Evolutionary conservation across 2,888 invertebrate genomes (phyloP), one percentile per base, ranked within the genome.

Genomic region (Xestobium rufovillosum): DNA sequence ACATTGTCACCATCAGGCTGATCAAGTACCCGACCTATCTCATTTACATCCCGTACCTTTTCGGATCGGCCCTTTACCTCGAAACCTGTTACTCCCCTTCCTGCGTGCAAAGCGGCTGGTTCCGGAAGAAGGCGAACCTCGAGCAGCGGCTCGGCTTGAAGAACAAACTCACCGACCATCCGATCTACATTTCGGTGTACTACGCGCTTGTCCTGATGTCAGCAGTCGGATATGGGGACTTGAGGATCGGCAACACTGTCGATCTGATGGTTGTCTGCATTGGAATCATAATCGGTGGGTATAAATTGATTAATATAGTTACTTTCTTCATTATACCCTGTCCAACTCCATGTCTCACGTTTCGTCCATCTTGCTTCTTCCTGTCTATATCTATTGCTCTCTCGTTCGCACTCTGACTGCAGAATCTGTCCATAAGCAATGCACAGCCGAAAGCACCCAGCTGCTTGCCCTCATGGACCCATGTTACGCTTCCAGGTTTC

Each of bases 81-180:
- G 68, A 69, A 44, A 64, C 73, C 11, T 74, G 73, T 53, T 71
- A 71, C 8, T 61, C 67, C 9, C 69, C 71, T 42, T 57, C 72
- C 8, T 73, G 73, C 45, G 58, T 66, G 2, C 62, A 68, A 50
- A 59, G 63, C 41, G 70, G 72, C 8, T 74, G 74, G 74, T 71
- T 67, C 43, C 36, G 45, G 17, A 26, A 9, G 2, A 49, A 48
- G 32, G 25, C 50, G 9, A 11, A n/a, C n/a, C n/a, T n/a, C n/a
- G n/a, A n/a, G n/a, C n/a, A n/a, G n/a, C n/a, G 71, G 3, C 72
- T 72, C 72, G 36, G 32, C 3, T 14, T 34, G 8, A 9, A 31
- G n/a, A 14, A 33, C 11, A 28, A 36, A 3, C 34, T 36, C 11
- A 40, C 35, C 12, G 26, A 31, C 4, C 34, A 59, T 52, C 65